phyloP scores from a whole-genome alignment of 1,140 invertebrate species.

The Magallana angulata region DNA sequence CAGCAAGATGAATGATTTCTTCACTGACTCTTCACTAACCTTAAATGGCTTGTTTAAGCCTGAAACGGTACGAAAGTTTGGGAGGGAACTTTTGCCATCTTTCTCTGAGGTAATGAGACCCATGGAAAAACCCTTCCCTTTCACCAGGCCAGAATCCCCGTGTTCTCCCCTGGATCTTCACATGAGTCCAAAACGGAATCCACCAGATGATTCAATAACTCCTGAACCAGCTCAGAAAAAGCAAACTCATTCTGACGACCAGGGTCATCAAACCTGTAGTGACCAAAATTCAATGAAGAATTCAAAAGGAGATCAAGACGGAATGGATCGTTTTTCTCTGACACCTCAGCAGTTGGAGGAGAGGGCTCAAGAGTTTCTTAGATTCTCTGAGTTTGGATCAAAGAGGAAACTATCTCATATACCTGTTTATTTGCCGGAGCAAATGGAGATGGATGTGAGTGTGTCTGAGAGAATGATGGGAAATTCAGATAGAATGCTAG shows the following conservation, averaged over 20 bases:
- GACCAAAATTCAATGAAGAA: background rate
- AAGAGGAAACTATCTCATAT: background rate
- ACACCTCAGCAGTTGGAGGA: conserved; percentile 6
- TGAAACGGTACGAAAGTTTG: background rate
- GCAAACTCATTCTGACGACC: background rate
- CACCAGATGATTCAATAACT: background rate
- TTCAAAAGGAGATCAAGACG: background rate
- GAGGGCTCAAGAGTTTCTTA: background rate
- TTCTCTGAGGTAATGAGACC: background rate
- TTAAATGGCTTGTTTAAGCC: conserved; percentile 22
- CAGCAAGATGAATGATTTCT: conserved; percentile 15
- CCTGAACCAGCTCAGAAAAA: background rate
- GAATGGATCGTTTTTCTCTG: background rate
- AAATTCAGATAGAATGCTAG: conserved; percentile 46
- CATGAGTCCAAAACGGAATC: conserved; percentile 11
- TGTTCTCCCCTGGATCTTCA: background rate
- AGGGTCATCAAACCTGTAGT: background rate
- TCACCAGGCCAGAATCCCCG: background rate
- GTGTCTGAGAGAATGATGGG: too few relatives aligned
- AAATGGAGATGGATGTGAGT: background rate
- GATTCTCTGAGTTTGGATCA: background rate
- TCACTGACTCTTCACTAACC: background rate
- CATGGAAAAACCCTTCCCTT: background rate
- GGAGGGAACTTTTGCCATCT: background rate
- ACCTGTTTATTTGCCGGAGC: background rate